Base-by-base conservation (phyloP, 2,113 vertebrate genomes). In the Hassar affinis region DNA sequence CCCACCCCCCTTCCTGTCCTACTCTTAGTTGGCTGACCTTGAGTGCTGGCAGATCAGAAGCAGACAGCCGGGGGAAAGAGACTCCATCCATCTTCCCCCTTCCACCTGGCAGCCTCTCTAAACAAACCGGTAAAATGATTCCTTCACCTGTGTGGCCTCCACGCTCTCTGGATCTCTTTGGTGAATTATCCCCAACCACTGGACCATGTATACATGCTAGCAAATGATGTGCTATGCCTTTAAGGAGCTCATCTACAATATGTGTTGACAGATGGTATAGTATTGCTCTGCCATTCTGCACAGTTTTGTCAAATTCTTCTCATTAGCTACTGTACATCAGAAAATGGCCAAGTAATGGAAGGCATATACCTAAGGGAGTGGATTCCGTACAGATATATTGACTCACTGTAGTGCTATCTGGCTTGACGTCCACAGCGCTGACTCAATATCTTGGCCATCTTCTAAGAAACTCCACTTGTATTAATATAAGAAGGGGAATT, bases 121-220 rank as follows among this genome's bases (percentile, higher is more conserved):
- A 93, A 92, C 92, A 93, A 91, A 91, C 91, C 42, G 66, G 91
- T 90, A 91, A 92, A 91, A 90, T 89, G 90, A 91, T 54, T 91
- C 86, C 88, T 89, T 87, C 84, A 89, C 89, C 80, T 84, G 87
- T 84, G 90, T 89, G 90, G 83, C 85, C 86, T 86, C 86, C 85
- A 84, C 85, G 89, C 86, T 85, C 89, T 88, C 82, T 62, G 51
- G 72, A 86, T 79, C 85, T 85, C 89, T 91, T 87, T 86, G 90
- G 91, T 86, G 92, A 92, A 93, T 93, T 91, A 93, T 90, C 91
- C 87, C 87, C 84, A 88, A 87, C 88, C 90, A 85, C 83, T 91
- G 92, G 90, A 92, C 92, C 88, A 82, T 87, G 88, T 72, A 47
- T 68, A 30, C 62, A 71, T 59, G 6, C 1, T 20, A 61, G 18